phyloP scores from a whole-genome alignment of 2,113 vertebrate species.

The Mustela nigripes region DNA sequence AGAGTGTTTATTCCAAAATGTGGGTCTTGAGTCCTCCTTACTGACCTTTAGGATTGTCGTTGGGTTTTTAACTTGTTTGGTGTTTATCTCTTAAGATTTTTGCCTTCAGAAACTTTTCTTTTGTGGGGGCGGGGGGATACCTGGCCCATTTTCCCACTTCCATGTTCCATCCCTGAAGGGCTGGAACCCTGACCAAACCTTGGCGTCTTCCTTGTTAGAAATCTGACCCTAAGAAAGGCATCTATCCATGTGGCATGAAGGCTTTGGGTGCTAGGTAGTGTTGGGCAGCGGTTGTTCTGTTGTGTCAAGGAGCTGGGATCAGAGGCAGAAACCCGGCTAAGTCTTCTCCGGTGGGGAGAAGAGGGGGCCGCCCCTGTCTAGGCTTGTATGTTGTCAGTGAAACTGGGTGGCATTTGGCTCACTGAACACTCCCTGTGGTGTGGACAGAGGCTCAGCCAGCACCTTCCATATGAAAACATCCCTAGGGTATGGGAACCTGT shows the following conservation, averaged over 20 bases:
- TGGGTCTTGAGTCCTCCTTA: not conserved
- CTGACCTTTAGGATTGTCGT: constrained; percentile 13
- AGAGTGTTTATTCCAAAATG: constrained; percentile 2
- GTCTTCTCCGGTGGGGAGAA: not conserved
- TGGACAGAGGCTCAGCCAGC: not conserved
- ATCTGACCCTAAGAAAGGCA: not conserved
- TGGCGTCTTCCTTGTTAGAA: not conserved
- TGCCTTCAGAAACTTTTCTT: not conserved
- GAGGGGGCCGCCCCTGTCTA: not conserved
- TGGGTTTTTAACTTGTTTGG: not conserved
- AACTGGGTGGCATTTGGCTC: not conserved
- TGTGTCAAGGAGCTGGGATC: not conserved
- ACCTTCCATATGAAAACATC: not conserved
- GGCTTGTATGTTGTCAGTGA: not conserved
- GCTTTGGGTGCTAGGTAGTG: not conserved
- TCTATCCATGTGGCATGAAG: not conserved
- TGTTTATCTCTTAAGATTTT: not conserved
- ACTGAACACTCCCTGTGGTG: not conserved
- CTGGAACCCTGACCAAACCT: not conserved
- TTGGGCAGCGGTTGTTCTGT: not conserved
- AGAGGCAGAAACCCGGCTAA: not conserved
- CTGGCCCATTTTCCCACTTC: constrained; percentile 57
- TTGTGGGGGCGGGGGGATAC: too few species aligned
- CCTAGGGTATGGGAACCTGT: not conserved
- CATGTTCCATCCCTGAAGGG: constrained; percentile 49